These are phyloP conservation scores for Plutomurus gul DNA, from an alignment of 1,140 invertebrate species.

Conservation along the genomic window DNA sequence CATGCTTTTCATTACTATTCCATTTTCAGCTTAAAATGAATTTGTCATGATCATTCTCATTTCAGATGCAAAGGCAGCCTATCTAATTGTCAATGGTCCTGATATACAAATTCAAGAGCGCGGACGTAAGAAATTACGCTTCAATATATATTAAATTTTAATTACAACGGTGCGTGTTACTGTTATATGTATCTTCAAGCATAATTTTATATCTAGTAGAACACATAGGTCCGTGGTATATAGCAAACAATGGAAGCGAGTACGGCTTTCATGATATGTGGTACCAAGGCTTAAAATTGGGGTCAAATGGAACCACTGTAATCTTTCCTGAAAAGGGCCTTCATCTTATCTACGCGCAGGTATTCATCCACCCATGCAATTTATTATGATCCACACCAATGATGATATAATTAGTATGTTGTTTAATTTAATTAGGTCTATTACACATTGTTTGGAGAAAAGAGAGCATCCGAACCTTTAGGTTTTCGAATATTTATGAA, in stretches of 20 bases:
- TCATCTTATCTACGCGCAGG: conserved; percentile 48
- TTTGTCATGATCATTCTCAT: not conserved
- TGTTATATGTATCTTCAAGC: not conserved
- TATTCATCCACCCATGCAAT: not conserved
- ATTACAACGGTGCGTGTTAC: not conserved
- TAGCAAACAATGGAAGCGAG: conserved; percentile 17
- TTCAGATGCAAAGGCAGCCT: conserved; percentile 34
- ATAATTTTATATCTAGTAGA: conserved; percentile 45
- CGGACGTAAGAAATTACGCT: conserved; percentile 36
- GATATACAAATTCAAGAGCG: conserved; percentile 33
- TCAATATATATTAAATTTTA: not conserved
- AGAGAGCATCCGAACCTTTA: conserved; percentile 1
- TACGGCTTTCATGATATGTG: conserved; percentile 48
- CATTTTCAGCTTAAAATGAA: too few species aligned
- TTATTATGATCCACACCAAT: not conserved
- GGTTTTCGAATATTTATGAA: conserved; percentile 43
- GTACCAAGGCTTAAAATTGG: conserved; percentile 37
- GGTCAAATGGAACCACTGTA: conserved; percentile 34
- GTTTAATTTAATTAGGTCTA: conserved; percentile 35
- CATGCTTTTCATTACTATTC: too few species aligned
- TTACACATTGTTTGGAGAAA: conserved; percentile 24
- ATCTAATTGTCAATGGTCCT: conserved; percentile 34
- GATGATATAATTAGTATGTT: not conserved
- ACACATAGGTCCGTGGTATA: conserved; percentile 50
- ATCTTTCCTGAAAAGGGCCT: conserved; percentile 49